phyloP scores from a whole-genome alignment of 2,888 invertebrate species.

The Invenusta paracnida region DNA sequence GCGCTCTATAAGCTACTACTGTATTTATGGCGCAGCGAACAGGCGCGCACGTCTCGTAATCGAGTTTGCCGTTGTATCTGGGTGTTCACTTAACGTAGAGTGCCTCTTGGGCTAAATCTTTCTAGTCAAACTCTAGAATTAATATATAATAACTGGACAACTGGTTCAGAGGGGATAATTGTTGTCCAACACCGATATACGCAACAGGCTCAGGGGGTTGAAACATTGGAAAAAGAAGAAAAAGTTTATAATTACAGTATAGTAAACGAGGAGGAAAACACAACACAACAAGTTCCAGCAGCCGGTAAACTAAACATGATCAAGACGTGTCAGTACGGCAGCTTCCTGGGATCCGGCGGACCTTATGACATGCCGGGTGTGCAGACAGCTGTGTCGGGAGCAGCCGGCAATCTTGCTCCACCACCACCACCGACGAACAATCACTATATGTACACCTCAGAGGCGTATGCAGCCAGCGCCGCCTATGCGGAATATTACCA shows the following conservation, averaged over 20 bases:
- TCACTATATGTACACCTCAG: not conserved
- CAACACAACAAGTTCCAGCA: not conserved
- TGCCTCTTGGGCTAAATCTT: too few species aligned
- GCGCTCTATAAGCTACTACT: not conserved
- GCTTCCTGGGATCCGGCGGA: constrained; percentile 18
- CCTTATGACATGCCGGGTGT: constrained; percentile 26
- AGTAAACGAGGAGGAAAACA: not conserved
- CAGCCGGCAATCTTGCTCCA: not conserved
- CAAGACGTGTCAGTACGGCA: constrained; percentile 1
- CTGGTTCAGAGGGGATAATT: not conserved
- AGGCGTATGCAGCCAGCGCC: constrained; percentile 9
- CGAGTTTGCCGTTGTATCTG: not conserved
- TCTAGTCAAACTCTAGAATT: not conserved
- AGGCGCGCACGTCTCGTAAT: not conserved
- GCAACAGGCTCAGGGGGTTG: not conserved
- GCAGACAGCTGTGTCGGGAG: not conserved
- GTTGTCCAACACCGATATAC: not conserved
- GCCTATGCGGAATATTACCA: constrained; percentile 5
- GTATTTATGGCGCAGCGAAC: not conserved
- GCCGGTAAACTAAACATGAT: not conserved
- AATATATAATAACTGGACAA: not conserved
- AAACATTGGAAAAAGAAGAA: not conserved
- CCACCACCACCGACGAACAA: not conserved
- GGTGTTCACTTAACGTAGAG: not conserved
- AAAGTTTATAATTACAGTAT: too few species aligned